phyloP scores from a whole-genome alignment of 35 echinoderm and acorn worm genomes.

The Stichopus chloronotus region DNA sequence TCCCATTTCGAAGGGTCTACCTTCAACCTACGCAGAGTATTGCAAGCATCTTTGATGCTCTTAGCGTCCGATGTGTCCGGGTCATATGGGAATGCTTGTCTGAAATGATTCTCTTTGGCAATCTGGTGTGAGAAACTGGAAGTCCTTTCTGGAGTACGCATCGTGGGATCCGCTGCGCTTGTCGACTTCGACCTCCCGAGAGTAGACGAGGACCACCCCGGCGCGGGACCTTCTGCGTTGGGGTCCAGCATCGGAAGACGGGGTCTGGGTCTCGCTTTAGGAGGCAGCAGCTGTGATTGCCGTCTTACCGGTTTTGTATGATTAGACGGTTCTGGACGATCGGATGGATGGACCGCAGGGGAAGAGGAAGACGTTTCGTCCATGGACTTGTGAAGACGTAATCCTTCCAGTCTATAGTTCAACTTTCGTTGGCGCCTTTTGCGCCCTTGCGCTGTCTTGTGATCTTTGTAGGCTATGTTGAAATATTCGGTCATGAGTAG shows the following conservation, averaged over 20 bases:
- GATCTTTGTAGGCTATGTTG: conserved; percentile 66
- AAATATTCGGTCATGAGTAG: conserved; percentile 75
- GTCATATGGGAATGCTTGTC: conserved; percentile 20
- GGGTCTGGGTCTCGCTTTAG: conserved; percentile 23
- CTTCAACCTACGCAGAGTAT: conserved; percentile 47
- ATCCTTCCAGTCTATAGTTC: conserved; percentile 16
- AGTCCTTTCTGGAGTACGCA: conserved; percentile 9
- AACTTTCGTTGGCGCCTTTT: conserved; percentile 29
- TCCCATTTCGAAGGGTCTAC: conserved; percentile 53
- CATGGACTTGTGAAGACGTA: conserved; percentile 21
- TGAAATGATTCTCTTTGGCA: background rate
- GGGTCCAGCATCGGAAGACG: conserved; percentile 15
- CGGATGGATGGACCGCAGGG: background rate
- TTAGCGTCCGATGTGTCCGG: conserved; percentile 38
- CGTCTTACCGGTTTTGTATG: background rate
- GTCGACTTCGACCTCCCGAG: conserved; percentile 37
- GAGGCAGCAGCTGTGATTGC: background rate
- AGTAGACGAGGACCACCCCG: background rate
- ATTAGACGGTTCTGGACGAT: background rate
- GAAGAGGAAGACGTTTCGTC: conserved; percentile 33
- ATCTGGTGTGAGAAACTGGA: conserved; percentile 53
- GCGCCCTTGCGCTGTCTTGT: conserved; percentile 32
- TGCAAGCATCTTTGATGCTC: conserved; percentile 40
- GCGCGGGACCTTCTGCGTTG: background rate
- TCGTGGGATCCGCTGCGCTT: conserved; percentile 32